Evolutionary conservation across 2,888 invertebrate species (phyloP).

Genomic region (Ypsolopha sequella): DNA sequence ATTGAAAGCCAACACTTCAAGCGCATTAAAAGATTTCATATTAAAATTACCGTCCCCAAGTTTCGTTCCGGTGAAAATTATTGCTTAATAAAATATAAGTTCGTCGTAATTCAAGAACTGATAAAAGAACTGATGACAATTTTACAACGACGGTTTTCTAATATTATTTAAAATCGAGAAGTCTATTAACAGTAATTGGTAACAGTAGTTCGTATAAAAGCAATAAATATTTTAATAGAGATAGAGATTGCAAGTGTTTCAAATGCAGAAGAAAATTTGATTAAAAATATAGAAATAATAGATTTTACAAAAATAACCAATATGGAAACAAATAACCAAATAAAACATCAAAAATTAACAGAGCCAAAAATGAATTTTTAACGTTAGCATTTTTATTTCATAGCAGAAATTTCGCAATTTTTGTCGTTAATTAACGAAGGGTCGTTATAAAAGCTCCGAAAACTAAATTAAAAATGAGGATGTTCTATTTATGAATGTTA

Average conservation of each 20-base stretch:
- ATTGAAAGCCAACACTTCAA: neutral
- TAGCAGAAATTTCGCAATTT: too few species aligned
- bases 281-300: too few species aligned
- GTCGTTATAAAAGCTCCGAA: too few species aligned
- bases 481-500: too few species aligned
- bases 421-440: too few species aligned
- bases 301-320: too few species aligned
- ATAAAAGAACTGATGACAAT: slow-evolving; percentile 44
- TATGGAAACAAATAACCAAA: too few species aligned
- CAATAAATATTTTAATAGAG: slow-evolving; percentile 3
- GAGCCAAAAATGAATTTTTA: too few species aligned
- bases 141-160: slow-evolving; percentile 16
- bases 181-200: slow-evolving; percentile 45
- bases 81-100: slow-evolving; percentile 51
- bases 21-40: slow-evolving; percentile 23
- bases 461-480: too few species aligned
- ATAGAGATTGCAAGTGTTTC: neutral
- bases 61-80: slow-evolving; percentile 55
- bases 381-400: too few species aligned
- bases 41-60: slow-evolving; percentile 25
- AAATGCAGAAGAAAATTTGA: slow-evolving; percentile 17
- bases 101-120: slow-evolving; percentile 39
- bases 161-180: slow-evolving; percentile 35
- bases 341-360: too few species aligned
- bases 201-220: slow-evolving; percentile 8